phyloP scores from a whole-genome alignment of 1,140 invertebrate species.

The Heliconius hermathena region DNA sequence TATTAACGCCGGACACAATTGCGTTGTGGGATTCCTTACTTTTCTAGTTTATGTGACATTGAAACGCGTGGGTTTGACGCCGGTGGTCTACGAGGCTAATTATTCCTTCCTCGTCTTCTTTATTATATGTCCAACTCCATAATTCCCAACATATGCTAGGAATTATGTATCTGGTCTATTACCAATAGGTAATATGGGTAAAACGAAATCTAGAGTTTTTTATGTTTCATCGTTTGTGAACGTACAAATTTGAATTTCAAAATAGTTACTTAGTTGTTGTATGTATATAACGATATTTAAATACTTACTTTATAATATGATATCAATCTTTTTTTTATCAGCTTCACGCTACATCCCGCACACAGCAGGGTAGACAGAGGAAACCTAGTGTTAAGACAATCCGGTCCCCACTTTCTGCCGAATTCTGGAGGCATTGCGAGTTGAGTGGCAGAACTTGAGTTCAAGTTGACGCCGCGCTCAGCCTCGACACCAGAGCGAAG shows the following conservation, averaged over 20 bases:
- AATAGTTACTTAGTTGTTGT: too few relatives aligned
- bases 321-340: too few relatives aligned
- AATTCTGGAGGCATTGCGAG: too few relatives aligned
- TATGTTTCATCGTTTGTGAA: background rate
- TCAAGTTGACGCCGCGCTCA: too few relatives aligned
- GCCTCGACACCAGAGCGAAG: too few relatives aligned
- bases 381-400: too few relatives aligned
- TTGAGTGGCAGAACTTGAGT: too few relatives aligned
- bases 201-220: background rate
- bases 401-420: too few relatives aligned
- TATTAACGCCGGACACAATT: constrained; percentile 77
- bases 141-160: background rate
- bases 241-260: background rate
- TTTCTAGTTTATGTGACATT: constrained; percentile 68
- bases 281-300: too few relatives aligned
- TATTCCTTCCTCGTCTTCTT: constrained; percentile 46
- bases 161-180: constrained; percentile 6
- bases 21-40: constrained; percentile 74
- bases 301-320: too few relatives aligned
- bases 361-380: too few relatives aligned
- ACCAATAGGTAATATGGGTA: background rate
- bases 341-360: too few relatives aligned
- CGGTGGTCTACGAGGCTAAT: constrained; percentile 67
- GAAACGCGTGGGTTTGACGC: constrained; percentile 62
- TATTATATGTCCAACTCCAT: constrained; percentile 21